phyloP scores from a whole-genome alignment of 2,888 invertebrate genomes.

The Drosophila gaucha region DNA sequence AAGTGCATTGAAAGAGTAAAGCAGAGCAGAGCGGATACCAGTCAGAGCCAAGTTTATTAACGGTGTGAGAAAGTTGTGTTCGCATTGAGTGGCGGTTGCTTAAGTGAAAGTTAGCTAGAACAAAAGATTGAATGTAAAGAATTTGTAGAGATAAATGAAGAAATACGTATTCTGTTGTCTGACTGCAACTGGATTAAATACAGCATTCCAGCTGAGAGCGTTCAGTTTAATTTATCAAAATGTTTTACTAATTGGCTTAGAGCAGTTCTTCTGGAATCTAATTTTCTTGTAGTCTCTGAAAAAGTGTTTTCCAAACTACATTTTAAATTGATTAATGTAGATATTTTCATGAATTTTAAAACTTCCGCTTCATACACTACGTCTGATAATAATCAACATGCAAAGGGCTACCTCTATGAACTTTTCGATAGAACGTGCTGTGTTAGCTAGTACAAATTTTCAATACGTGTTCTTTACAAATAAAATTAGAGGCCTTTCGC shows the following conservation, averaged over 20 bases:
- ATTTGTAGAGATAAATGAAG: neutral
- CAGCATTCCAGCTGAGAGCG: too few relatives aligned
- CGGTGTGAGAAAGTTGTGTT: conserved; percentile 22
- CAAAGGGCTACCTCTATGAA: too few relatives aligned
- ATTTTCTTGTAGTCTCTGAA: neutral
- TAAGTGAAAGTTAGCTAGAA: conserved; percentile 15
- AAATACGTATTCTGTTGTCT: neutral
- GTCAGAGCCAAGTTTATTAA: conserved; percentile 3
- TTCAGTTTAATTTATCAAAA: neutral
- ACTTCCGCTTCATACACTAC: too few relatives aligned
- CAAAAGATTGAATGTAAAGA: neutral
- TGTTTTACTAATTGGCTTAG: neutral
- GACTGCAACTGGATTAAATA: neutral
- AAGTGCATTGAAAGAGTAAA: neutral
- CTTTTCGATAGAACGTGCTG: too few relatives aligned
- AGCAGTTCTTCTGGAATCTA: neutral
- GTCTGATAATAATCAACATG: too few relatives aligned
- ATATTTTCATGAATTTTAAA: too few relatives aligned
- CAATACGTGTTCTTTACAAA: too few relatives aligned
- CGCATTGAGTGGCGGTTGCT: neutral
- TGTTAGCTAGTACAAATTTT: too few relatives aligned
- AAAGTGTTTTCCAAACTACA: too few relatives aligned
- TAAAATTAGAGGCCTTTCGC: too few relatives aligned
- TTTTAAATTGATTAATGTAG: too few relatives aligned
- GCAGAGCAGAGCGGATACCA: neutral